Evolutionary conservation across 2,888 invertebrate species (phyloP).

Genomic region (Cerastis leucographa): DNA sequence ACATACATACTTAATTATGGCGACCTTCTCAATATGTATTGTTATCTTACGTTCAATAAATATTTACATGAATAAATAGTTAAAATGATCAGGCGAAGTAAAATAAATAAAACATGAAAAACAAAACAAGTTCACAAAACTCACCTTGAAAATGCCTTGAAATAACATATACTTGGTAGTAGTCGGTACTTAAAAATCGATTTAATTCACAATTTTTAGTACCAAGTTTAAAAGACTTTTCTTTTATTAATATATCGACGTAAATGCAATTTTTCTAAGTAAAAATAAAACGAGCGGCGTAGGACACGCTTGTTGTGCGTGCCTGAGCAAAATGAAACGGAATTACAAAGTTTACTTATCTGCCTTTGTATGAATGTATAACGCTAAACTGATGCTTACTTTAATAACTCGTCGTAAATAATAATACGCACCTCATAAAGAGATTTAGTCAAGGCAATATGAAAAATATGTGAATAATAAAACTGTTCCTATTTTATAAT

Average conservation of each 20-base stretch:
- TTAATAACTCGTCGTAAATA: slow-evolving; percentile 54
- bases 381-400: slow-evolving; percentile 44
- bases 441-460: slow-evolving; percentile 48
- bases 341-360: slow-evolving; percentile 56
- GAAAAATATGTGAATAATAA: slow-evolving; percentile 14
- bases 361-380: slow-evolving; percentile 54
- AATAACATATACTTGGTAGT: neutral
- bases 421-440: slow-evolving; percentile 52
- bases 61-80: too few species aligned
- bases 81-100: neutral
- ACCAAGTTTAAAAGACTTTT: neutral
- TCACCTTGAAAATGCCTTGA: slow-evolving; percentile 35
- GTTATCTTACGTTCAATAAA: neutral
- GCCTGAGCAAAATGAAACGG: slow-evolving; percentile 60
- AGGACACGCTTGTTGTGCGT: slow-evolving; percentile 59
- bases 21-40: neutral
- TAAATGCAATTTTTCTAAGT: neutral
- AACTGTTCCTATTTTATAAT: neutral
- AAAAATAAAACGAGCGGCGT: neutral
- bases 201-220: slow-evolving; percentile 12
- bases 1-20: neutral
- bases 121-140: neutral
- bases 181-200: neutral
- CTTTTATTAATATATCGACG: neutral
- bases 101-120: neutral